A percentile compares a stretch with the other conserved stretches of the same genome.
These are phyloP conservation scores for Goniozus legneri DNA, from an alignment of 1,140 invertebrate genomes.

Conservation along the genomic window DNA sequence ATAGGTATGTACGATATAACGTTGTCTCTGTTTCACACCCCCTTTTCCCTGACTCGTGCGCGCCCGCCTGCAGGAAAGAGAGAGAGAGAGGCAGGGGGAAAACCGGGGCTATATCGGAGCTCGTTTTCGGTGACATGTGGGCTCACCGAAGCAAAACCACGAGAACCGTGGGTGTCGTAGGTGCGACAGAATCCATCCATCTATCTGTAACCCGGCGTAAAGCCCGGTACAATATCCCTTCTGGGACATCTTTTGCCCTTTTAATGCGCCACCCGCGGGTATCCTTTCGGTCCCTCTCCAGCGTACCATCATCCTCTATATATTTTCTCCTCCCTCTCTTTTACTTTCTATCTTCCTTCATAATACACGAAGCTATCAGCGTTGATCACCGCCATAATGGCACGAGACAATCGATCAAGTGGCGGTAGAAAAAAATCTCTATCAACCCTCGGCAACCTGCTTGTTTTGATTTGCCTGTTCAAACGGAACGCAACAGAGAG, in stretches of 20 bases:
- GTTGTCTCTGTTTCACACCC: neutral
- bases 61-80: too few relatives aligned
- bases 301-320: constrained; percentile 4
- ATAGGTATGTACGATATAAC: too few relatives aligned
- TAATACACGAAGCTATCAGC: constrained; percentile 3
- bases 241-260: constrained; percentile 34
- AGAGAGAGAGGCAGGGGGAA: too few relatives aligned
- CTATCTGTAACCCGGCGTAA: constrained; percentile 22
- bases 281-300: constrained; percentile 10
- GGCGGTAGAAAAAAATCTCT: neutral
- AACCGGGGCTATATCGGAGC: constrained; percentile 12
- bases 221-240: constrained; percentile 35
- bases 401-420: constrained; percentile 16
- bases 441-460: neutral
- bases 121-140: constrained; percentile 42
- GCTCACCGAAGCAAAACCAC: constrained; percentile 47
- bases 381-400: neutral
- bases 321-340: constrained; percentile 3
- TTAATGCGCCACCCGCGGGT: constrained; percentile 27
- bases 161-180: constrained; percentile 30
- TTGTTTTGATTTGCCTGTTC: neutral
- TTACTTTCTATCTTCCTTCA: constrained; percentile 6
- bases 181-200: constrained; percentile 33
- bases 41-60: neutral
- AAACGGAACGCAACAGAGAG: too few relatives aligned